Base-by-base conservation (phyloP, 2,888 invertebrate species). In the Xylota segnis region DNA sequence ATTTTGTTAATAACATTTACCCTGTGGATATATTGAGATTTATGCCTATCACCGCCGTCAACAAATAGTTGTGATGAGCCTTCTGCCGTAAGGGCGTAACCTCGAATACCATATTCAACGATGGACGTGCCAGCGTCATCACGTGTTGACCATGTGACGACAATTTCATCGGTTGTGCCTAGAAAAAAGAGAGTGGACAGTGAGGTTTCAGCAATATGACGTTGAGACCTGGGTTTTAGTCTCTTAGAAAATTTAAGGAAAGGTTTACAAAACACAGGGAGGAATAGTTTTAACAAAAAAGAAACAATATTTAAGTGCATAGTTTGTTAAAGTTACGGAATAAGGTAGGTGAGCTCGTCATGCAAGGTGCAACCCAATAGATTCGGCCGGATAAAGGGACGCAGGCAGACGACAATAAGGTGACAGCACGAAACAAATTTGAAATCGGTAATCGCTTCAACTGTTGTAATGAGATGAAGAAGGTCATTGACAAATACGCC, bases 101-200 rank as follows among this genome's bases (percentile, higher is more conserved):
- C 93, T 4, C 92, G 92, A 83, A 94, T 94, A 2, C 97, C 97
- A 90, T 96, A 97, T 91, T 96, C 95, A 27, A 97, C 97, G 34
- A 95, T 89, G 0, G 96, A 95, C 87, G 94, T 93, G 12, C 92
- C 88, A 0, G 96, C 95, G 88, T 95, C 92, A 90, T 95, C 94
- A 90, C 94, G 94, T 9, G 97, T 97, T 2, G 95, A 95, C 97
- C 97, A 97, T 87, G 97, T 97, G 34, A 97, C 95, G 32, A 96
- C 94, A 87, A 97, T 95, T 89, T 96, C 95, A 87, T 93, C 94
- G 63, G 94, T 92, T 89, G 93, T 94, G 86, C 95, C 95, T 96
- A 91, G 50, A 92, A 91, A 59, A 16, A 58, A 70, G 14, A 72
- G 52, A 72, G n/a, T 47, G 12, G 4, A 47, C 14, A 9, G 5